These are phyloP conservation scores for Pristis pectinata DNA, from an alignment of 2,797 vertebrate species.

Conservation along the genomic window DNA sequence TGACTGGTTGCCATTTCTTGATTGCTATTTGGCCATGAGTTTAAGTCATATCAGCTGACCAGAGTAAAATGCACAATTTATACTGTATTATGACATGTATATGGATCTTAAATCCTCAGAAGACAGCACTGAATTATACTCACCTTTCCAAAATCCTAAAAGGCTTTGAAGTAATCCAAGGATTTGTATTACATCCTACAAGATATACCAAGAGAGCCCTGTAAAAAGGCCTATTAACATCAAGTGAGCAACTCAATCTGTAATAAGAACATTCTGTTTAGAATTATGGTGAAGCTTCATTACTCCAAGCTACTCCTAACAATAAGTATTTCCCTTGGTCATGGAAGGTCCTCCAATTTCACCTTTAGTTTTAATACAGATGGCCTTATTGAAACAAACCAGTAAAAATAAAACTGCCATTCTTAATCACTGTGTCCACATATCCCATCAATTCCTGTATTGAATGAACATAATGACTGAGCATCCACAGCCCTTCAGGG, in stretches of 20 bases:
- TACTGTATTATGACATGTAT: not conserved
- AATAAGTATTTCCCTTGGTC: conserved; percentile 26
- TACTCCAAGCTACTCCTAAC: conserved; percentile 26
- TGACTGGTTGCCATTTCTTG: conserved; percentile 4
- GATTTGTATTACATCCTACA: conserved; percentile 20
- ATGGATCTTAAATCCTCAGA: conserved; percentile 8
- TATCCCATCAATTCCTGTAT: no score
- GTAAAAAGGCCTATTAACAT: conserved; percentile 3
- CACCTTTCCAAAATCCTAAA: conserved; percentile 28
- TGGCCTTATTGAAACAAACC: not conserved
- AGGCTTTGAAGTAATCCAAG: not conserved
- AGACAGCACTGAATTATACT: conserved; percentile 12
- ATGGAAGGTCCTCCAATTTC: not conserved
- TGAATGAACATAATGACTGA: no score
- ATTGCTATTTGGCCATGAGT: not conserved
- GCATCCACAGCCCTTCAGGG: no score
- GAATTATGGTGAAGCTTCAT: conserved; percentile 15
- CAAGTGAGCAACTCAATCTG: not conserved
- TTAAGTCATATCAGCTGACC: conserved; percentile 1
- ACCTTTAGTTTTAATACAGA: not conserved
- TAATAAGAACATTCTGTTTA: conserved; percentile 5
- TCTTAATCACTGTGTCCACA: not conserved
- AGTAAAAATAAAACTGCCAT: not conserved
- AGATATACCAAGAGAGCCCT: not conserved
- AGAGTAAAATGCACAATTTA: conserved; percentile 29